These are phyloP conservation scores for Lacerta agilis DNA, from an alignment of 2,797 vertebrate species.

Conservation along the genomic window DNA sequence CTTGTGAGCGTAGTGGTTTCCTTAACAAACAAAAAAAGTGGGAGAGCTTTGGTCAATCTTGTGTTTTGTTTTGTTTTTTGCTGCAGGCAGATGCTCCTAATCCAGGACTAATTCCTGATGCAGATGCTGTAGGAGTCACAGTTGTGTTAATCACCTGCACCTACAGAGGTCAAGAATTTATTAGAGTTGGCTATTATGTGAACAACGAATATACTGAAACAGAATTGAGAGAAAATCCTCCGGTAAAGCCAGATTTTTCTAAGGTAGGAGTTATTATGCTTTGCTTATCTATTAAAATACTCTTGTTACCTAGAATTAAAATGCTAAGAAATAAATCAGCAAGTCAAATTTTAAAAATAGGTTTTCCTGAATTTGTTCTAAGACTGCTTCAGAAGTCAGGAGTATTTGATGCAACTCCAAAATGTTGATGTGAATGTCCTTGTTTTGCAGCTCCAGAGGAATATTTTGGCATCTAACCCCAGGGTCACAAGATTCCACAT, in stretches of 20 bases:
- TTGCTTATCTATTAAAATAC: rapidly evolving
- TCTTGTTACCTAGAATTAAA: not conserved
- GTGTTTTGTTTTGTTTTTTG: slow-evolving; percentile 50
- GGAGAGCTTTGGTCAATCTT: not conserved
- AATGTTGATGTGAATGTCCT: slow-evolving; percentile 7
- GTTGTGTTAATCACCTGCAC: slow-evolving; percentile 86
- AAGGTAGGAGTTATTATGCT: slow-evolving; percentile 76
- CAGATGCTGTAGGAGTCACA: slow-evolving; percentile 85
- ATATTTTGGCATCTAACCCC: slow-evolving; percentile 87
- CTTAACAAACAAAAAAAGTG: not conserved
- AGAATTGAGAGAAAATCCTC: slow-evolving; percentile 85
- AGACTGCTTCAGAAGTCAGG: not conserved
- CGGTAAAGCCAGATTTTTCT: slow-evolving; percentile 86
- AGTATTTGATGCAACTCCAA: not conserved
- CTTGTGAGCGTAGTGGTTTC: not conserved
- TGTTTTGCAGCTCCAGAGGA: slow-evolving; percentile 82
- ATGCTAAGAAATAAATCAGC: slow-evolving; percentile 12
- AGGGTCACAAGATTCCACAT: slow-evolving; percentile 87
- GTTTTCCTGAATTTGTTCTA: not conserved
- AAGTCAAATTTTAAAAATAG: not conserved
- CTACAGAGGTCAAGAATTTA: slow-evolving; percentile 85
- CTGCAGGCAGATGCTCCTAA: slow-evolving; percentile 83
- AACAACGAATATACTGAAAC: slow-evolving; percentile 87
- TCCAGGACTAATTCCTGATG: slow-evolving; percentile 84
- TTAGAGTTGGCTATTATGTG: slow-evolving; percentile 85